phyloP scores from a whole-genome alignment of 2,113 vertebrate genomes.

The Neopipo cinnamomea region DNA sequence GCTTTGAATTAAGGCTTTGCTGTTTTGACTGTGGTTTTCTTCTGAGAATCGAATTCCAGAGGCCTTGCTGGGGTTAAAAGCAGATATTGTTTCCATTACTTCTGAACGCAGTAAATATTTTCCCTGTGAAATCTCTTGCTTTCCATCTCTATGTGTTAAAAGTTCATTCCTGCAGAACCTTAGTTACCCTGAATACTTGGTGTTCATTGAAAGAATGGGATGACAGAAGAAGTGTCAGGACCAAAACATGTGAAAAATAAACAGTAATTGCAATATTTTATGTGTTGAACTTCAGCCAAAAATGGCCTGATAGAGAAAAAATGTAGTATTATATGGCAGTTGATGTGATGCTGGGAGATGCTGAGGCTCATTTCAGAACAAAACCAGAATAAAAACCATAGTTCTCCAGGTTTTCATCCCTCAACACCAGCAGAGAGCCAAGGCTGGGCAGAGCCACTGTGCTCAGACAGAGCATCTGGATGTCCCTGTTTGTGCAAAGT shows the following conservation, averaged over 20 bases:
- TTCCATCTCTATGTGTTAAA: neutral
- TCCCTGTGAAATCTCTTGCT: neutral
- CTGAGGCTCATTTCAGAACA: neutral
- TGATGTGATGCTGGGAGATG: neutral
- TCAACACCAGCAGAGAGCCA: neutral
- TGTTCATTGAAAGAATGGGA: neutral
- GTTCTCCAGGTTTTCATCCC: neutral
- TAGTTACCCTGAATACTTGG: neutral
- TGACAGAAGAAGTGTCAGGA: neutral
- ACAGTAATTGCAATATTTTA: neutral
- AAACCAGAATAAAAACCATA: neutral
- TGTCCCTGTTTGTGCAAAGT: neutral
- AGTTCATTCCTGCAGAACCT: neutral
- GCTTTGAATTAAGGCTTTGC: conserved; percentile 41
- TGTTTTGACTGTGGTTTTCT: conserved; percentile 21
- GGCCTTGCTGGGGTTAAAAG: neutral
- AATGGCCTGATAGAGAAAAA: neutral
- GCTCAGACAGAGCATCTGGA: neutral
- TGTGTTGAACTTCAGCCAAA: neutral
- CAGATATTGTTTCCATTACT: neutral
- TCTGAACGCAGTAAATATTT: neutral
- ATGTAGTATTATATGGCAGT: neutral
- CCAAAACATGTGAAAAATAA: neutral
- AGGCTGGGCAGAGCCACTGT: fast-evolving
- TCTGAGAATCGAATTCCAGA: neutral